Base-by-base conservation (phyloP, 2,113 vertebrate genomes). In the Albula goreensis region DNA sequence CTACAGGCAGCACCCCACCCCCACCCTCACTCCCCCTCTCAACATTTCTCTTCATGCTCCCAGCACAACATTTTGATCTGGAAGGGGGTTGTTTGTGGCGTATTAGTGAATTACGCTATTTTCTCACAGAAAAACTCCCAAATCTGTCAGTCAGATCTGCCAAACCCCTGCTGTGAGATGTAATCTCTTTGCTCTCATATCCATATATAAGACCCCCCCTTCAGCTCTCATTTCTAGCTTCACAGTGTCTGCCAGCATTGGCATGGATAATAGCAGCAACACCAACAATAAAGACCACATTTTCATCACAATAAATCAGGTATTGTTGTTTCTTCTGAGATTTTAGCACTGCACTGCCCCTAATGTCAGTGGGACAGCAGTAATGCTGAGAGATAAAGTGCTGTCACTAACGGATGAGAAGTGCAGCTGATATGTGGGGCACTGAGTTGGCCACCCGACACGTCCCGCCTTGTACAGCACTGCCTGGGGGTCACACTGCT, bases 401-500 rank as follows among this genome's bases (percentile, higher is more conserved):
- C 31, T 79, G 50, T 86, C 15, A 74, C 15, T 82, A 25, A 80
- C 15, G 56, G 50, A 66, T 15, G 31, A 70, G n/a, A 83, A 50
- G 2, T 9, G 70, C n/a, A 82, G 80, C 8, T 66, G 25, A 13
- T 82, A 77, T 41, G 25, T 19, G 10, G 50, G 50, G 66, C 31
- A 52, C 41, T 87, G 86, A 70, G 48, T 49, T 50, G 74, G 60
- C 60, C 2, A 1, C 41, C 63, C 48, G 53, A 86, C 82, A 53
- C 50, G 19, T 50, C 66, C 60, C 77, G 15, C 10, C 50, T 49
- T 63, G 80, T 79, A 57, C 50, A 50, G 15, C 25, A 17, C 10
- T 78, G 51, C 80, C 78, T 82, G 88, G 79, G 83, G 81, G 50
- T 56, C 79, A 31, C 25, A 48, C 80, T 83, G 84, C 83, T 85